Evolutionary conservation across 2,888 invertebrate species (phyloP).

Genomic region (Gari tellinella): DNA sequence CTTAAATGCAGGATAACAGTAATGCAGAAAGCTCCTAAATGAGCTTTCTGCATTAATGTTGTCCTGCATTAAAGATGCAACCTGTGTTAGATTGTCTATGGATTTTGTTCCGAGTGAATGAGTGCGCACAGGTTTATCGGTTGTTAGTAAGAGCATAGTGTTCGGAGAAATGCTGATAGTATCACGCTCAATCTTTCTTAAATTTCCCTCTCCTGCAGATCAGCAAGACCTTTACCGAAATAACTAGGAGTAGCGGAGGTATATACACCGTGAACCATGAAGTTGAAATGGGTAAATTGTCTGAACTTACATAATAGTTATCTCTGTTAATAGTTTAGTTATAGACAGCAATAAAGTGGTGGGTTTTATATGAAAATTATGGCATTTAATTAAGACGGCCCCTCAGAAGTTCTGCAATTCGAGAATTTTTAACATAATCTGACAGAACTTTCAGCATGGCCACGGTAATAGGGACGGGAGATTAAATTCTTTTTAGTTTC

Average conservation of each 20-base stretch:
- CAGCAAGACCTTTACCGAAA: slow-evolving; percentile 32
- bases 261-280: slow-evolving; percentile 12
- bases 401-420: slow-evolving; percentile 30
- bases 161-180: slow-evolving; percentile 40
- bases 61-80: no score
- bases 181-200: slow-evolving; percentile 36
- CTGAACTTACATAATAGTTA: slow-evolving; percentile 35
- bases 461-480: neutral
- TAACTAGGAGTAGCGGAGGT: slow-evolving; percentile 13
- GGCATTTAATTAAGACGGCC: slow-evolving; percentile 51
- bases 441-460: slow-evolving; percentile 5
- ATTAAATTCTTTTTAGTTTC: neutral
- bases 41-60: no score
- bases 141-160: slow-evolving; percentile 27
- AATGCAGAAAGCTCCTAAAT: no score
- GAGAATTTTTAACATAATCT: slow-evolving; percentile 28
- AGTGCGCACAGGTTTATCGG: no score
- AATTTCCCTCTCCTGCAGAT: slow-evolving; percentile 47
- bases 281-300: slow-evolving; percentile 24
- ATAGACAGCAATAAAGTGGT: slow-evolving; percentile 43
- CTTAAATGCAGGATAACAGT: no score
- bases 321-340: slow-evolving; percentile 35
- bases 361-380: slow-evolving; percentile 50
- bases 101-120: no score
- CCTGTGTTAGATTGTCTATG: no score